Base-by-base conservation (phyloP, 2,797 vertebrate genomes). In the Dipus sagitta region DNA sequence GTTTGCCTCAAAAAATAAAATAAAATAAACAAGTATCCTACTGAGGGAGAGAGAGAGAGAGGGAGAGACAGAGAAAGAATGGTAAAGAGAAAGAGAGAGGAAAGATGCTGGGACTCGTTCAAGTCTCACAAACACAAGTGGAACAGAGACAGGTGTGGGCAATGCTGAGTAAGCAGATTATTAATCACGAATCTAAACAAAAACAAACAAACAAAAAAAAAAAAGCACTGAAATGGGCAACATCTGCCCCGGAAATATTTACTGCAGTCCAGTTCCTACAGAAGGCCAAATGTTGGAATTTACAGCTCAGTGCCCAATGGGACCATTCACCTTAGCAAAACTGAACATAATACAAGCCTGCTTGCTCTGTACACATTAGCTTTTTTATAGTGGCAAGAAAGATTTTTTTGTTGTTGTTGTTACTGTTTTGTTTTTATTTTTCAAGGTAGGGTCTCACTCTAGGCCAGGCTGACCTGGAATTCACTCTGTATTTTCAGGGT, bases 141-240 rank as follows among this genome's bases (percentile, higher is more conserved):
- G 85, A 91, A 54, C 14, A 34, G 13, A 88, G 92, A 88, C 74
- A 60, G 90, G 10, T 86, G 30, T 70, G 60, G 34, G 34, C 94
- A 78, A 26, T 65, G 77, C 94, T 92, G 90, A 77, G 68, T 17
- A 71, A 54, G 24, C 68, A 82, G 12, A 9, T 13, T 82, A 77
- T 74, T 91, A 83, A 74, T 89, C 77, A 81, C 3, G 8, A 77
- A 15, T 87, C 89, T 88, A 93, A 93, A 95, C 21, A 17, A 86
- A 91, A 91, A 78, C 32, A 78, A 47, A 47, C 47, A 47, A 47
- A 47, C 42, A 47, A 47, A 7, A 47, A 47, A 47, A 47, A 47
- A 88, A 89, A 91, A 64, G 13, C 60, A 75, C 23, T 62, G 70
- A 93, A 54, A n/a, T 1, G 0, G 42, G 81, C 0, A 1, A 88